Evolutionary conservation across 1,140 invertebrate species (phyloP), one percentile per base, ranked within the genome.

Genomic region (Dolichoris vasculosae): DNA sequence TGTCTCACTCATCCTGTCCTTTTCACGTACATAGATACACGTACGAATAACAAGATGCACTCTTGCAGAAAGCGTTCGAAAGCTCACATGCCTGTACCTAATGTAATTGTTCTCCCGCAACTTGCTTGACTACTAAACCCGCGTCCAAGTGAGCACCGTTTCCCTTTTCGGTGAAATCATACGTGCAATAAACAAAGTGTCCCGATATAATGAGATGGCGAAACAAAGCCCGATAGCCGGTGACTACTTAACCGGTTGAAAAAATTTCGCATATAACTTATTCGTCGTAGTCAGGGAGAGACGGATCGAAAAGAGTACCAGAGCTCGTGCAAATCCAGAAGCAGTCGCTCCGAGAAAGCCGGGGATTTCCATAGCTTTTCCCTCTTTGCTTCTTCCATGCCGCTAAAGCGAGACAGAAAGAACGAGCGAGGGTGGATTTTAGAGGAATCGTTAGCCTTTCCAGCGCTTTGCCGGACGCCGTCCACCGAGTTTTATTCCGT

Each of bases 171-270:
- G 71, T 75, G 40, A 75, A n/a, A 48, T 75, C 43, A 17, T n/a
- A 30, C n/a, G n/a, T 75, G 43, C n/a, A 75, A 30, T 75, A 40
- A 46, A 75, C 71, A 75, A 75, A 75, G 43, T 48, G 30, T 75
- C 43, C 9, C 43, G 67, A 20, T 69, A 38, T 69, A 69, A 69
- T 69, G 67, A 69, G 67, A 35, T 32, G 8, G 30, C 4, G 6
- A 35, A 67, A 67, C 64, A 67, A 13, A 35, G 67, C 35, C 67
- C n/a, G 8, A 8, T 32, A 69, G 64, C 15, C 20, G 48, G 48
- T 51, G 20, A 51, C 55, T 59, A 59, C 23, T 26, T 59, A 59
- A 59, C 55, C 9, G 13, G 2, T 35, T 32, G 30, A 38, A 38
- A 69, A 69, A 69, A 69, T 13, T 67, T 2, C 23, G 35, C 15